A percentile compares a stretch with the other conserved stretches of the same genome.
Evolutionary conservation across 1,140 invertebrate species (phyloP).

Genomic region (Papilio glaucus): DNA sequence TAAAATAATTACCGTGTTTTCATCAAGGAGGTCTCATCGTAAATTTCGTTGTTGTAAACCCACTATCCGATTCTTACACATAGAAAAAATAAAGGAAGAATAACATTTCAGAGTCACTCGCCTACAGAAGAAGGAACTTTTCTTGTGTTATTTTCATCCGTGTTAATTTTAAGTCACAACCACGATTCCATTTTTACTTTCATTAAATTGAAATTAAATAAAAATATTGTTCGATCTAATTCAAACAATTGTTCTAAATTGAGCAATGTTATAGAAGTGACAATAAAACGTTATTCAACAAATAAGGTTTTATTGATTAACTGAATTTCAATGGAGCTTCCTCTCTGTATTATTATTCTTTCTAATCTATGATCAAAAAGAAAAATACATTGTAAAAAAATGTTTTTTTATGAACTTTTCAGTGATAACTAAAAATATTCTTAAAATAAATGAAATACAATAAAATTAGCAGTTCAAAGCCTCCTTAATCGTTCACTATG

Average conservation of each 20-base stretch:
- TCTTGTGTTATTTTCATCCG: conserved; percentile 48
- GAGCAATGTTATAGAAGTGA: conserved; percentile 71
- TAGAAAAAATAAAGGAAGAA: conserved; percentile 55
- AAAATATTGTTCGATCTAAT: conserved; percentile 46
- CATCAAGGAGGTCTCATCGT: conserved; percentile 25
- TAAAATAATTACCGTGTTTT: conserved; percentile 38
- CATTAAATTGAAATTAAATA: conserved; percentile 53
- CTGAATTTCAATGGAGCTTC: not conserved
- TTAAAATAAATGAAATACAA: too few relatives aligned
- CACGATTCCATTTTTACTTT: conserved; percentile 60
- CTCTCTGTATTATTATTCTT: not conserved
- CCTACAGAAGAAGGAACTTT: conserved; percentile 60
- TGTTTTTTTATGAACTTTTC: not conserved
- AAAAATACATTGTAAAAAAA: not conserved
- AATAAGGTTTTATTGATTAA: conserved; percentile 36
- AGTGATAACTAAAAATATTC: not conserved
- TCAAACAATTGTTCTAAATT: conserved; percentile 62
- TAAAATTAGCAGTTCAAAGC: conserved; percentile 15
- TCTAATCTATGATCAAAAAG: not conserved
- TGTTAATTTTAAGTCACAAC: conserved; percentile 75
- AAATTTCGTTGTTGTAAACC: conserved; percentile 51
- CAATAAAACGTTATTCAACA: conserved; percentile 69
- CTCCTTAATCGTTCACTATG: conserved; percentile 3
- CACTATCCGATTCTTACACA: conserved; percentile 38
- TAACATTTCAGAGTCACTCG: conserved; percentile 77